Conservation (phyloP, 2,888 invertebrate genomes). For the Synanthedon formicaeformis region DNA sequence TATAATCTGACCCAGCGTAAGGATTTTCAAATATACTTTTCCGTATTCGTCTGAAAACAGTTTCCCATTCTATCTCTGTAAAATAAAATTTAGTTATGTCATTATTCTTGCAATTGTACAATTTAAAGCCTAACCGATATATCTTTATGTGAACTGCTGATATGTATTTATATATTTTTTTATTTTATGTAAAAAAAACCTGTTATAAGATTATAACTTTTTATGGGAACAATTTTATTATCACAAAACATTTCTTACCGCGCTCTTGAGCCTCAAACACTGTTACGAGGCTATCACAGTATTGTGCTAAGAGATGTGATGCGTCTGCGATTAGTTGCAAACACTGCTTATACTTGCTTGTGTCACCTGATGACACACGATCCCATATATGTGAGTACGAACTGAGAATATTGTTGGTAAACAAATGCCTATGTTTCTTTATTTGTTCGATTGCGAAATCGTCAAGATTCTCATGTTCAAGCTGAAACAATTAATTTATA, state of each 20-base stretch:
- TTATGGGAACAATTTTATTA: too few relatives aligned
- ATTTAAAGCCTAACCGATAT: too few relatives aligned
- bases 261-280: neutral
- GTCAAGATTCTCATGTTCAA: slow-evolving; percentile 3
- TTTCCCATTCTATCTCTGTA: slow-evolving; percentile 23
- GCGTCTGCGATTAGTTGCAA: slow-evolving; percentile 30
- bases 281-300: slow-evolving; percentile 11
- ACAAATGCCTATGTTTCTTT: slow-evolving; percentile 2
- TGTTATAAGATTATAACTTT: too few relatives aligned
- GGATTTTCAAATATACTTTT: slow-evolving; percentile 28
- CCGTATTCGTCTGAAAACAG: slow-evolving; percentile 21
- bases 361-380: slow-evolving; percentile 3
- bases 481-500: neutral
- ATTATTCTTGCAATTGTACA: too few relatives aligned
- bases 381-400: neutral
- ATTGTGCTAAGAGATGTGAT: slow-evolving; percentile 12
- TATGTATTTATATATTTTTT: too few relatives aligned
- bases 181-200: too few relatives aligned
- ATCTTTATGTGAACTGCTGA: too few relatives aligned
- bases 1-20: slow-evolving; percentile 31
- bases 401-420: slow-evolving; percentile 6
- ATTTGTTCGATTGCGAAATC: slow-evolving; percentile 8
- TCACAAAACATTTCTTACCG: neutral
- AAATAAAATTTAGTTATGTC: slow-evolving; percentile 1
- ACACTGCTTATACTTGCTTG: slow-evolving; percentile 14